Conservation (phyloP, 1,140 invertebrate genomes). For the Thaumetopoea pityocampa region DNA sequence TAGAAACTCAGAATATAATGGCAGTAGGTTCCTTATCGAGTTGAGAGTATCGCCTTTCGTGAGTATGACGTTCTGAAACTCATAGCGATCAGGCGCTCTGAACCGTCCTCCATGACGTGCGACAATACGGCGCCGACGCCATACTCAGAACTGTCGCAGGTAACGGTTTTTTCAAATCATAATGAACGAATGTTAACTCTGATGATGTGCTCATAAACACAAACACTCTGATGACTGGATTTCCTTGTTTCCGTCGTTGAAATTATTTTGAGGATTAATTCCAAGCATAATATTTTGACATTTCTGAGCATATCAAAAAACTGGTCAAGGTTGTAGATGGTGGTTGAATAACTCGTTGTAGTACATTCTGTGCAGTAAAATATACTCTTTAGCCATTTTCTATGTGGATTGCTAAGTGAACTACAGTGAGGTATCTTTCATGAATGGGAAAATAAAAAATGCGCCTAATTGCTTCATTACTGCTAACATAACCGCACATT, state of each 20-base stretch:
- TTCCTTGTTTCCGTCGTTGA: too few relatives aligned
- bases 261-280: too few relatives aligned
- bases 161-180: constrained; percentile 37
- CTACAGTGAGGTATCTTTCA: too few relatives aligned
- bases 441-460: too few relatives aligned
- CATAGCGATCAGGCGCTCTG: constrained; percentile 63
- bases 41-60: constrained; percentile 30
- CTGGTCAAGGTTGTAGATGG: not conserved
- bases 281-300: too few relatives aligned
- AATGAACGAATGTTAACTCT: constrained; percentile 37
- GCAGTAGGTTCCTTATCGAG: constrained; percentile 62
- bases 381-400: too few relatives aligned
- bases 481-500: constrained; percentile 48
- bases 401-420: too few relatives aligned
- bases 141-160: constrained; percentile 62
- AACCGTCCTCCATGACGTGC: constrained; percentile 30
- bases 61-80: constrained; percentile 40
- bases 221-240: too few relatives aligned
- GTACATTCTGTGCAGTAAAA: not conserved
- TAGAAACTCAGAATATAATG: too few relatives aligned
- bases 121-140: constrained; percentile 62
- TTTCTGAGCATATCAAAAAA: too few relatives aligned
- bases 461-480: too few relatives aligned
- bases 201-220: too few relatives aligned
- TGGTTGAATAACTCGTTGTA: not conserved